Base-by-base conservation (phyloP, 2,113 vertebrate species). In the Amphiprion ocellaris region DNA sequence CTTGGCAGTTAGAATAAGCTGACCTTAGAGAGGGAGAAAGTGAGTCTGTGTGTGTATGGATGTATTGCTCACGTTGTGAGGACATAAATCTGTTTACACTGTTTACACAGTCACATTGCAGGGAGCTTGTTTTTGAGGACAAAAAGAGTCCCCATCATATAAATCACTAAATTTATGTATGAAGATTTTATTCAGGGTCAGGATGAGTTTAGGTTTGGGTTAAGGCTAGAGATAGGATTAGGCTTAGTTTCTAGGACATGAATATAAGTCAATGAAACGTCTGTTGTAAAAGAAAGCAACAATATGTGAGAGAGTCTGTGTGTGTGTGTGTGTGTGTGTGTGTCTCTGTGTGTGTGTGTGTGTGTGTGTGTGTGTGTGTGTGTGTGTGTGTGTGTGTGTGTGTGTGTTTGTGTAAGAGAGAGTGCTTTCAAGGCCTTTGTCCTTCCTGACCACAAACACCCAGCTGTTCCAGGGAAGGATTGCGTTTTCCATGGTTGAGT, bases 401-500 rank as follows among this genome's bases (percentile, higher is more conserved):
- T 26, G 26, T 2, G 26, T 26, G 21, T 21, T 21, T 21, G 44
- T 53, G 46, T 55, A 14, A 56, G 59, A 47, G 39, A n/a, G 23
- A 24, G n/a, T 50, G 70, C 39, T 77, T 76, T 79, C 56, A 55
- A 77, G 49, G 50, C 17, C 41, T 52, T 71, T 69, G 82, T 89
- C 72, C 79, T 74, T 71, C 54, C 73, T 62, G 64, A 59, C 67
- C 71, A 49, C 75, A 89, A 19, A 83, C 62, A 69, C 63, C 21
- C 26, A 61, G 58, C 68, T 64, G 44, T 60, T 46, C 74, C 30
- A 77, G 58, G 65, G 68, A 77, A 53, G 47, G 69, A 41, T 56
- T 77, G 65, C 59, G 64, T 85, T 81, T 76, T 74, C 49, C 28
- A 79, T 33, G 44, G 72, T 23, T 82, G 67, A 84, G 24, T 71